phyloP scores from a whole-genome alignment of 2,113 vertebrate genomes.

The Xiphias gladius region DNA sequence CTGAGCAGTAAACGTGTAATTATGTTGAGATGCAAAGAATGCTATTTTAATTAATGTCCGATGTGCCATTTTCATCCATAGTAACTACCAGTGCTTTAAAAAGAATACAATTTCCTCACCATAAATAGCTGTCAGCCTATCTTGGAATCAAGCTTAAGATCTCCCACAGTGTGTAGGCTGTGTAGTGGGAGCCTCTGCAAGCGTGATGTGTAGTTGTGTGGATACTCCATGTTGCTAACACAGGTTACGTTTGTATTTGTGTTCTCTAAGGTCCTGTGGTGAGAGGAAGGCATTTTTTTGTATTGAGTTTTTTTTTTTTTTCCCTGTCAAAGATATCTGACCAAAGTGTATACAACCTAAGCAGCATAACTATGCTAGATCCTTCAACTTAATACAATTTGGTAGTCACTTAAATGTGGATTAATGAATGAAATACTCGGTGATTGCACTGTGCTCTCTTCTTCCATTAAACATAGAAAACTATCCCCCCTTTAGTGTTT shows the following conservation, averaged over 20 bases:
- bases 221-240: slow-evolving; percentile 37
- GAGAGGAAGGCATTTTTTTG: slow-evolving; percentile 9
- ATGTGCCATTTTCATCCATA: slow-evolving; percentile 1
- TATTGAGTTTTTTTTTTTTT: not conserved
- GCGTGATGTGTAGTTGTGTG: slow-evolving; percentile 43
- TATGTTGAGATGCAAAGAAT: slow-evolving; percentile 19
- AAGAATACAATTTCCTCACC: slow-evolving; percentile 27
- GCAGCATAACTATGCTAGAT: slow-evolving; percentile 3
- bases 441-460: not conserved
- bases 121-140: slow-evolving; percentile 54
- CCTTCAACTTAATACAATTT: not conserved
- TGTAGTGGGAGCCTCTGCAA: slow-evolving; percentile 50
- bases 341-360: slow-evolving; percentile 23
- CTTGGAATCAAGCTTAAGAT: slow-evolving; percentile 53
- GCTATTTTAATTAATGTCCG: slow-evolving; percentile 16
- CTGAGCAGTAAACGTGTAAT: slow-evolving; percentile 19
- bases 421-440: slow-evolving; percentile 17
- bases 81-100: slow-evolving; percentile 31
- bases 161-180: slow-evolving; percentile 61
- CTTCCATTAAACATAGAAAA: slow-evolving; percentile 27
- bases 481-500: slow-evolving; percentile 18
- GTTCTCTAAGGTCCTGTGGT: slow-evolving; percentile 15
- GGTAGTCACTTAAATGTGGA: slow-evolving; percentile 26
- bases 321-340: not conserved
- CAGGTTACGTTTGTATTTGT: slow-evolving; percentile 6